Evolutionary conservation across 2,113 vertebrate genomes (phyloP).

Genomic region (Copsychus sechellarum): DNA sequence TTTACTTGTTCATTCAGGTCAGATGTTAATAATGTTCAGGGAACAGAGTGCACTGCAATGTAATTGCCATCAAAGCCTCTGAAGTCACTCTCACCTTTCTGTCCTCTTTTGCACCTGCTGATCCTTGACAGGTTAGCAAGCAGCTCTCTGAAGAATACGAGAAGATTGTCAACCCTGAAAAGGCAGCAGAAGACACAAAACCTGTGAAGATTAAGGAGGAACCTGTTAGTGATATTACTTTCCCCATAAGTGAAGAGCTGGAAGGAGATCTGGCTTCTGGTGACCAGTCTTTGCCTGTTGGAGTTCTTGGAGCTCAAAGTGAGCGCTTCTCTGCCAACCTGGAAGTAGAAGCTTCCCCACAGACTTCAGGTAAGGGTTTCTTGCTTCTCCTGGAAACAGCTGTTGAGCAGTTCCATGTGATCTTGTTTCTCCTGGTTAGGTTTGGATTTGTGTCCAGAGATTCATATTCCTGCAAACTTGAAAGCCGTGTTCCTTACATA

Average conservation of each 20-base stretch:
- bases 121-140: slow-evolving; percentile 86
- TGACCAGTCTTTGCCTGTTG: slow-evolving; percentile 91
- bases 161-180: slow-evolving; percentile 94
- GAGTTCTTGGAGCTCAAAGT: slow-evolving; percentile 85
- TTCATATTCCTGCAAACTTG: neutral
- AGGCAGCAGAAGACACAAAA: slow-evolving; percentile 91
- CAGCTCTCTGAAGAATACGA: slow-evolving; percentile 97
- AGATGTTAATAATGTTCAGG: slow-evolving; percentile 13
- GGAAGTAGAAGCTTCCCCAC: slow-evolving; percentile 91
- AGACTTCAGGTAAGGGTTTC: slow-evolving; percentile 82
- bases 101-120: neutral
- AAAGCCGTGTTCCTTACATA: neutral
- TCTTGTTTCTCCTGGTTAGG: neutral
- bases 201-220: slow-evolving; percentile 95
- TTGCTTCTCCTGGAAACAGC: neutral
- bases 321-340: slow-evolving; percentile 88
- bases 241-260: slow-evolving; percentile 90
- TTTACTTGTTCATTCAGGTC: neutral
- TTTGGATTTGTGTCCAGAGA: neutral
- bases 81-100: slow-evolving; percentile 16
- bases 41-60: neutral
- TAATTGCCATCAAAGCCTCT: slow-evolving; percentile 16
- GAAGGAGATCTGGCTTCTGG: slow-evolving; percentile 90
- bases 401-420: neutral
- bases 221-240: slow-evolving; percentile 89